These are phyloP conservation scores for Agrilus planipennis DNA, from an alignment of 1,140 invertebrate genomes.

Conservation along the genomic window DNA sequence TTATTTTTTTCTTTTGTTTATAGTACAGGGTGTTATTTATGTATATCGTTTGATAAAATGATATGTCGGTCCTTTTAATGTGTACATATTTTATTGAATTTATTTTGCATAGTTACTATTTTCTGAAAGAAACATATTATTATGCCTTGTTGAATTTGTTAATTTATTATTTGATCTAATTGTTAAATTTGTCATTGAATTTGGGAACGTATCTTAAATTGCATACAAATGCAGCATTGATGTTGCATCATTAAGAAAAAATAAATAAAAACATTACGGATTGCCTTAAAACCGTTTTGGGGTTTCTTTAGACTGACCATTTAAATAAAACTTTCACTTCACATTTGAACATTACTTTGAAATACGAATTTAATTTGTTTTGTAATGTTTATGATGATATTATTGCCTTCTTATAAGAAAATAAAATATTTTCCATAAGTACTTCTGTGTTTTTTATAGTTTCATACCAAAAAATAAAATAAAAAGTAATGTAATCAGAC, in stretches of 20 bases:
- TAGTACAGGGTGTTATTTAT: slow-evolving; percentile 5
- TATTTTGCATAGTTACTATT: neutral
- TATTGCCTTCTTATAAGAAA: slow-evolving; percentile 13
- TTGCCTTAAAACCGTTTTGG: no score
- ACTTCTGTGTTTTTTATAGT: neutral
- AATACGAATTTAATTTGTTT: slow-evolving; percentile 10
- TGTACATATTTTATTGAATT: slow-evolving; percentile 2
- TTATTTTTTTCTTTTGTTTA: neutral
- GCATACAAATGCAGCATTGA: neutral
- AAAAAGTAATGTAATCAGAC: no score
- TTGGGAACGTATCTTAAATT: slow-evolving; percentile 1
- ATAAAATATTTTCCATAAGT: slow-evolving; percentile 13
- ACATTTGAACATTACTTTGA: no score
- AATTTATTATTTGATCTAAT: slow-evolving; percentile 1
- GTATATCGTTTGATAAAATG: no score
- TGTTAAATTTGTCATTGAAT: slow-evolving; percentile 1
- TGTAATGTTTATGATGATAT: slow-evolving; percentile 11
- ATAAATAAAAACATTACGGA: slow-evolving; percentile 5
- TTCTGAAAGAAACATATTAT: neutral
- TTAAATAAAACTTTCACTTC: no score
- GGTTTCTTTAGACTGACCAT: no score
- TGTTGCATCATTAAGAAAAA: slow-evolving; percentile 5
- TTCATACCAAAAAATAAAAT: no score
- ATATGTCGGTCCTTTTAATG: no score
- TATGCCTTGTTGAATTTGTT: slow-evolving; percentile 1